phyloP scores from a whole-genome alignment of 2,888 invertebrate species.

The Synanthedon andrenaeformis region DNA sequence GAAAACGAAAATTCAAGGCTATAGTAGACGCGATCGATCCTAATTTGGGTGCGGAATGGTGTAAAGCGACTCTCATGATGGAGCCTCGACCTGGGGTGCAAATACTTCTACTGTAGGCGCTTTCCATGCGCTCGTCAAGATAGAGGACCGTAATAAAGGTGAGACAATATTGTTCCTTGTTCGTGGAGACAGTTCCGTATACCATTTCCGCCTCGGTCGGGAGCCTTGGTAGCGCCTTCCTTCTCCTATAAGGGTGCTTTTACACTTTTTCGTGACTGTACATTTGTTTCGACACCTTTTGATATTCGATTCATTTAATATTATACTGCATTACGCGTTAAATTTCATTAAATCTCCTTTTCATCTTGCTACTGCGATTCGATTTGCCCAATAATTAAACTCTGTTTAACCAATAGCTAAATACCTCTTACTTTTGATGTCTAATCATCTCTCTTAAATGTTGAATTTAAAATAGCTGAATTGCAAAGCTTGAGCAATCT shows the following conservation, averaged over 20 bases:
- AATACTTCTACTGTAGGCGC: constrained; percentile 42
- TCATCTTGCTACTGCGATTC: too few relatives aligned
- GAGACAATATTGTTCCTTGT: constrained; percentile 9
- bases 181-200: constrained; percentile 16
- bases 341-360: too few relatives aligned
- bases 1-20: constrained; percentile 27
- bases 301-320: too few relatives aligned
- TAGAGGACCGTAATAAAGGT: constrained; percentile 40
- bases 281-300: too few relatives aligned
- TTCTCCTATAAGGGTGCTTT: constrained; percentile 35
- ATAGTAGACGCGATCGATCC: constrained; percentile 28
- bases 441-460: too few relatives aligned
- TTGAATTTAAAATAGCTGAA: too few relatives aligned
- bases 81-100: constrained; percentile 39
- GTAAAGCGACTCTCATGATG: constrained; percentile 40
- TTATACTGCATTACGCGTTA: too few relatives aligned
- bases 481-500: too few relatives aligned
- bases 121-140: constrained; percentile 39
- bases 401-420: too few relatives aligned
- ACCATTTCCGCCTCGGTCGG: constrained; percentile 42
- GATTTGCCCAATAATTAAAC: too few relatives aligned
- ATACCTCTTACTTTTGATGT: too few relatives aligned
- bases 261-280: too few relatives aligned
- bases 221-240: constrained; percentile 21
- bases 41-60: constrained; percentile 31